Base-by-base conservation (phyloP, 2,797 vertebrate species). In the Girardinus metallicus region DNA sequence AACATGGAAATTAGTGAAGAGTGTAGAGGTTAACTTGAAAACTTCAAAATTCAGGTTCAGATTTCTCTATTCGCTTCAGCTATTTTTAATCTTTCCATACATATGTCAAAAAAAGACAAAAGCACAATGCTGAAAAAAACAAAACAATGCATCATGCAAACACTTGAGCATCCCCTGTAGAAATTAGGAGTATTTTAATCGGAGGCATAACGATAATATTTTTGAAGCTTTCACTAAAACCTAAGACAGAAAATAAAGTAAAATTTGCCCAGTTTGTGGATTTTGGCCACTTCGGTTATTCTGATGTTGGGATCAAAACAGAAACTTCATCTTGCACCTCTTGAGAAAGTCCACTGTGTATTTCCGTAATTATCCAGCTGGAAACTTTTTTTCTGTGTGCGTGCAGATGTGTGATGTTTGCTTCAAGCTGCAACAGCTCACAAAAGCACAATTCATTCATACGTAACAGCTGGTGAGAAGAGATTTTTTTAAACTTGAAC, bases 1-100 rank as follows among this genome's bases (percentile, higher is more conserved):
- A 73, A 46, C n/a, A 73, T 49, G 34, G 79, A 53, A 26, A 12
- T 78, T 71, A 85, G 5, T 70, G 51, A 80, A 76, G 70, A 57
- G 31, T 86, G 73, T 31, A 36, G 6, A 47, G 64, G 5, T 23
- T 71, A 29, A 46, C 68, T 11, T 46, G 41, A 46, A 46, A 5
- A 6, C 10, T 26, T 5, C 36, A 23, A 70, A 49, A 23, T 51
- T 51, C 49, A 9, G 51, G 26, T 53, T 53, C 51, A 53, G 51
- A 53, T 53, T 53, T 26, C 0, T 53, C 49, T 51, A 51, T 23
- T 9, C 0, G 7, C 49, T 23, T 51, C 21, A 51, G 21, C 9
- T 2, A 23, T 51, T 51, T 51, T 51, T 53, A 3, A 26, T 53
- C 51, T 53, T 26, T 53, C 23, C 21, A 53, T 26, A 23, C 49